These are phyloP conservation scores for Lymantria monacha DNA, from an alignment of 2,888 invertebrate genomes.

Conservation along the genomic window DNA sequence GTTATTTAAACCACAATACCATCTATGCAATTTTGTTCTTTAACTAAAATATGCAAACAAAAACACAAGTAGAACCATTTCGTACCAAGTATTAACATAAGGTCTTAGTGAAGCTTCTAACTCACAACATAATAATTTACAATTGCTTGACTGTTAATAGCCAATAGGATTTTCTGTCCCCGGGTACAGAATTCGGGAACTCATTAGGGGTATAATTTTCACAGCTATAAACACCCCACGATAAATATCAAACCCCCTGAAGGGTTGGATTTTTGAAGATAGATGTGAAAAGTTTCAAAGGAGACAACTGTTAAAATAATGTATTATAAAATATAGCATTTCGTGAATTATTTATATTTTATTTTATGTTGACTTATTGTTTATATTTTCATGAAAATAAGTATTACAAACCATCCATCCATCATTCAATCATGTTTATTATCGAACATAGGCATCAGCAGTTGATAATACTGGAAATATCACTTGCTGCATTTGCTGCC, in stretches of 20 bases:
- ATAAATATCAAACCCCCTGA: constrained; percentile 77
- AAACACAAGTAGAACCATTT: constrained; percentile 44
- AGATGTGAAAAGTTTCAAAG: constrained; percentile 25
- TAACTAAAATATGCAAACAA: constrained; percentile 14
- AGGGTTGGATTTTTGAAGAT: constrained; percentile 45
- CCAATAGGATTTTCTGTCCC: constrained; percentile 78
- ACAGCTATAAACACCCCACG: constrained; percentile 77
- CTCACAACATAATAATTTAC: constrained; percentile 63
- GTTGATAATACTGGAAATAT: too few relatives aligned
- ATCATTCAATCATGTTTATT: too few relatives aligned
- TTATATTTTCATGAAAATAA: too few relatives aligned
- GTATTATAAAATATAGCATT: constrained; percentile 6
- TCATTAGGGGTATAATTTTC: constrained; percentile 81
- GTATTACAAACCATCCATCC: too few relatives aligned
- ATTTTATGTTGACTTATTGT: background rate
- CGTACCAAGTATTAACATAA: constrained; percentile 62
- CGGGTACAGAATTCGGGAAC: constrained; percentile 69
- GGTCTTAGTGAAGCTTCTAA: constrained; percentile 54
- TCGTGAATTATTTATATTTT: background rate
- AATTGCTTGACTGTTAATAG: constrained; percentile 77
- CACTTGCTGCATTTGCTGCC: too few relatives aligned
- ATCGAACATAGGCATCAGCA: too few relatives aligned
- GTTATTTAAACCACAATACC: too few relatives aligned
- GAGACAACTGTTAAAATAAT: constrained; percentile 15
- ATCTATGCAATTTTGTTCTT: too few relatives aligned